Base-by-base conservation (phyloP, 2,888 invertebrate genomes). In the Priocnemis perturbator region DNA sequence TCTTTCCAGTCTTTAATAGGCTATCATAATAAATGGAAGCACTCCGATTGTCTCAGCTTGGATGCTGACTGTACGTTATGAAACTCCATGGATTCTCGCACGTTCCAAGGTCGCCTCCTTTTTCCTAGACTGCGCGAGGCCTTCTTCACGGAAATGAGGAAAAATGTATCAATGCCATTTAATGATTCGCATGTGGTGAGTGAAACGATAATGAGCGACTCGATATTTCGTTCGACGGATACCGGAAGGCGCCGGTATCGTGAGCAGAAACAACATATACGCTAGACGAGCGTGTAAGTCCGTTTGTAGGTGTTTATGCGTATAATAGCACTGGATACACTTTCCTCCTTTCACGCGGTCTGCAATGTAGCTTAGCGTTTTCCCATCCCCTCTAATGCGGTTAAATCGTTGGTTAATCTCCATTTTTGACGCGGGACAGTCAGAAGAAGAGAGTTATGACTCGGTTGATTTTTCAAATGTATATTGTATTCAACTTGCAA, bases 401-500 rank as follows among this genome's bases (percentile, higher is more conserved):
- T 17, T 20, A 48, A 15, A 47, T 23, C n/a, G 37, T 50, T 30
- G 48, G 44, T 30, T 53, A 57, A 61, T 67, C 73, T 37, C 37
- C 37, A 52, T 45, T 67, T 53, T 67, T 60, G 60, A 63, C 68
- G 68, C 70, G 45, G 68, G 67, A 26, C 60, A 55, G 59, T 64
- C 44, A 19, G 21, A 48, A 67, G 37, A 37, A 44, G 44, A 45
- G 44, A 70, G 52, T 65, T 55, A 71, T 26, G 50, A 65, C 53
- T 65, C 69, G 64, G 64, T 73, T 62, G 66, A 69, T 68, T 74
- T 79, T 81, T 81, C 70, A 79, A 82, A 78, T 83, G 78, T 83
- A 82, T 82, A 81, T 82, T 85, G 79, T 83, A 84, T 79, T 84
- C 74, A 77, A 81, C 77, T 81, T 84, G 78, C 74, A 75, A 81